Conservation (phyloP, 1,140 invertebrate species). For the Drosophila tsacasi region DNA sequence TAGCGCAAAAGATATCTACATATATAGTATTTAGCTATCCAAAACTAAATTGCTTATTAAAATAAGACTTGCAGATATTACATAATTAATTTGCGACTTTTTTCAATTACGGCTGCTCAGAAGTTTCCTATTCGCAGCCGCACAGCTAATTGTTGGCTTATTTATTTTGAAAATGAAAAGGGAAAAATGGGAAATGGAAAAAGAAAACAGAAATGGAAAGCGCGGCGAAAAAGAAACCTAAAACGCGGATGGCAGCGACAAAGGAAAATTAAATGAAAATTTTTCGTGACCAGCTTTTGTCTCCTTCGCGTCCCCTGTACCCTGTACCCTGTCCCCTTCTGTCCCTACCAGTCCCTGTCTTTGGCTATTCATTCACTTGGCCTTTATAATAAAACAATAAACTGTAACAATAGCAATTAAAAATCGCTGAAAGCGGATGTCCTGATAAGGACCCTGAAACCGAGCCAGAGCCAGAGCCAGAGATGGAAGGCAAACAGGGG, state of each 20-base stretch:
- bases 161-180: slow-evolving; percentile 62
- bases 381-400: slow-evolving; percentile 83
- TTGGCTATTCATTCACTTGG: slow-evolving; percentile 78
- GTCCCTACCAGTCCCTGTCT: slow-evolving; percentile 16
- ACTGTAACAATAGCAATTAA: slow-evolving; percentile 82
- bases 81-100: slow-evolving; percentile 36
- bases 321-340: not conserved
- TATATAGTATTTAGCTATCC: too few relatives aligned
- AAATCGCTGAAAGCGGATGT: slow-evolving; percentile 82
- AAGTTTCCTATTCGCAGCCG: slow-evolving; percentile 12
- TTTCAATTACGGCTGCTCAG: slow-evolving; percentile 33
- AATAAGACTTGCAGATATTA: slow-evolving; percentile 15
- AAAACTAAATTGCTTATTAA: not conserved
- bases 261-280: slow-evolving; percentile 65
- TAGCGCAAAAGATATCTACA: too few relatives aligned
- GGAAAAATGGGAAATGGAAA: slow-evolving; percentile 8
- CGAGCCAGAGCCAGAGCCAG: too few relatives aligned
- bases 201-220: slow-evolving; percentile 38
- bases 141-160: slow-evolving; percentile 71
- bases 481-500: not conserved
- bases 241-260: slow-evolving; percentile 43
- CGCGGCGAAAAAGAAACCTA: slow-evolving; percentile 32
- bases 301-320: not conserved
- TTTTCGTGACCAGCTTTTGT: slow-evolving; percentile 41
- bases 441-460: slow-evolving; percentile 69